Evolutionary conservation across 1,140 invertebrate species (phyloP).

Genomic region (Ceratitis capitata): DNA sequence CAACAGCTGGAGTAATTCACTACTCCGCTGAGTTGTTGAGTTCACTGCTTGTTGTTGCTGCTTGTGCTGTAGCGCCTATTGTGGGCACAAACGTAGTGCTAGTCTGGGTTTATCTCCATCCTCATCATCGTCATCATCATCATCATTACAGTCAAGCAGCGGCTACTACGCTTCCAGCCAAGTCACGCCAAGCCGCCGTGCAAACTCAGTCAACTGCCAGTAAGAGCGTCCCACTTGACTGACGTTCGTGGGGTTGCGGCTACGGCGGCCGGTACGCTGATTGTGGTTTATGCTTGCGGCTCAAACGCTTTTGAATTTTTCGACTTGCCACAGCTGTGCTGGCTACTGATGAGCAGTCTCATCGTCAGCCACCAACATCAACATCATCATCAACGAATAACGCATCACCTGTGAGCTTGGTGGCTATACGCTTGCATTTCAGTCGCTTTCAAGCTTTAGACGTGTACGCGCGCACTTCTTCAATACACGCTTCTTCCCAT

Average conservation of each 20-base stretch:
- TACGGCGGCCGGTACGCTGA: neutral
- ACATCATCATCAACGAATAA: neutral
- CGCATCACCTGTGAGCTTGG: neutral
- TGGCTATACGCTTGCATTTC: neutral
- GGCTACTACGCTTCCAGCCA: neutral
- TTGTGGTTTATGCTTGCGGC: neutral
- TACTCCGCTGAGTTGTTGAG: no score
- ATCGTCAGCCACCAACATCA: neutral
- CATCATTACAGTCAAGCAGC: neutral
- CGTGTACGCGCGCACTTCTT: conserved; percentile 11
- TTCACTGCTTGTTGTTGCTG: neutral
- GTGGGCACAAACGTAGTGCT: no score
- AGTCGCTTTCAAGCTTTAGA: conserved; percentile 23
- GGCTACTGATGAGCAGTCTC: neutral
- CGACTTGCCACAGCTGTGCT: neutral
- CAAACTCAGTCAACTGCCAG: neutral
- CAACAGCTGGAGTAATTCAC: neutral
- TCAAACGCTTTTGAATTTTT: neutral
- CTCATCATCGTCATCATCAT: neutral
- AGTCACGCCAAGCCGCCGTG: neutral
- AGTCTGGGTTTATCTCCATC: neutral
- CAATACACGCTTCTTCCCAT: neutral
- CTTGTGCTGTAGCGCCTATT: neutral
- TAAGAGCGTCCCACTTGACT: neutral
- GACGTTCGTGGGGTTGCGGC: no score